Evolutionary conservation across 2,888 invertebrate species (phyloP).

Genomic region (Cartodere bifasciata): DNA sequence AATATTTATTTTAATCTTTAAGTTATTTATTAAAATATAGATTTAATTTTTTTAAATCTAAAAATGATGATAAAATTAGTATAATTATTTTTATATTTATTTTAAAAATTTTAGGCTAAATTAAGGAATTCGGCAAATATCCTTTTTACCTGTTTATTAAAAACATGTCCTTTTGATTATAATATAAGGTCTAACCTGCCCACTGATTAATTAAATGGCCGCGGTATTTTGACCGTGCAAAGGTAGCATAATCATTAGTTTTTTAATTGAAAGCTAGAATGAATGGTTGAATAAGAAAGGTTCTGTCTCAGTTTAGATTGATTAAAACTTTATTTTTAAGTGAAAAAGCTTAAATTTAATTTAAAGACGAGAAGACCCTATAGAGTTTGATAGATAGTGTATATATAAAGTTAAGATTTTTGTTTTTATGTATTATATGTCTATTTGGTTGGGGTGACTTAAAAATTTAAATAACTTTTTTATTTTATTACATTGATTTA

Average conservation of each 20-base stretch:
- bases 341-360: conserved; percentile 53
- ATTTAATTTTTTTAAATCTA: conserved; percentile 24
- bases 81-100: conserved; percentile 29
- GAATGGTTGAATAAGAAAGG: conserved; percentile 58
- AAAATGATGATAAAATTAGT: conserved; percentile 49
- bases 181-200: conserved; percentile 59
- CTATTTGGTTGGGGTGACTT: conserved; percentile 54
- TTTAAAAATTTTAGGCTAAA: conserved; percentile 27
- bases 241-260: conserved; percentile 72
- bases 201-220: conserved; percentile 62
- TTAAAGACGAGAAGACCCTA: conserved; percentile 70
- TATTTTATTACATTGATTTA: conserved; percentile 30
- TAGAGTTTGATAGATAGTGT: conserved; percentile 48
- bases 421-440: conserved; percentile 21
- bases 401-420: conserved; percentile 28
- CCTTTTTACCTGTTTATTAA: conserved; percentile 63
- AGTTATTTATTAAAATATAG: conserved; percentile 32
- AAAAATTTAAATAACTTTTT: conserved; percentile 48
- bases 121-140: conserved; percentile 52
- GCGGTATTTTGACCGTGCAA: conserved; percentile 68
- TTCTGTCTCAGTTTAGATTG: conserved; percentile 44
- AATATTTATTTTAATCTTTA: conserved; percentile 34
- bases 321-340: conserved; percentile 44
- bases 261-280: conserved; percentile 69
- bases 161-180: conserved; percentile 56